phyloP scores from a whole-genome alignment of 35 echinoderm and acorn worm species.

The Patiria miniata region DNA sequence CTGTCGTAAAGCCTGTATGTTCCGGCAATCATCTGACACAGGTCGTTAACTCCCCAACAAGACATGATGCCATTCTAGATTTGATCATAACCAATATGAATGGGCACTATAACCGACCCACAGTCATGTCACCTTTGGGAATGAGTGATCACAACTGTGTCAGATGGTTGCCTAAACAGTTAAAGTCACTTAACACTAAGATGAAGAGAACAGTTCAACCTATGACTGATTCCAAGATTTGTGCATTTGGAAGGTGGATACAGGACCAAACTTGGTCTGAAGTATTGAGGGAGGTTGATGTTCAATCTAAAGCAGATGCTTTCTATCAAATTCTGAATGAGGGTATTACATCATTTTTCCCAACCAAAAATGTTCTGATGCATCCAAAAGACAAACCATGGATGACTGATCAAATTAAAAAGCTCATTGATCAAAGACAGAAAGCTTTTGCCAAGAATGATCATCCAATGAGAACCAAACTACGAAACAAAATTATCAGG shows the following conservation, averaged over 20 bases:
- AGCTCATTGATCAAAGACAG: no score
- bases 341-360: neutral
- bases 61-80: neutral
- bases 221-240: neutral
- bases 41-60: neutral
- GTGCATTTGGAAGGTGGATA: neutral
- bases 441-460: no score
- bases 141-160: neutral
- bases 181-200: neutral
- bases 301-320: no score
- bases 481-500: neutral
- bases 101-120: neutral
- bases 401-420: no score
- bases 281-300: neutral
- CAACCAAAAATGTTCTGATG: neutral
- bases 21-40: neutral
- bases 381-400: neutral
- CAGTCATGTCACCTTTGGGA: neutral
- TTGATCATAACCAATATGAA: neutral
- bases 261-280: neutral
- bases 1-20: no score
- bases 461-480: no score
- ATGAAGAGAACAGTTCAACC: neutral
- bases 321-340: no score
- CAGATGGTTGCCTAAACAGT: neutral